Evolutionary conservation across 2,888 invertebrate species (phyloP).

Genomic region (Drosophila dives): DNA sequence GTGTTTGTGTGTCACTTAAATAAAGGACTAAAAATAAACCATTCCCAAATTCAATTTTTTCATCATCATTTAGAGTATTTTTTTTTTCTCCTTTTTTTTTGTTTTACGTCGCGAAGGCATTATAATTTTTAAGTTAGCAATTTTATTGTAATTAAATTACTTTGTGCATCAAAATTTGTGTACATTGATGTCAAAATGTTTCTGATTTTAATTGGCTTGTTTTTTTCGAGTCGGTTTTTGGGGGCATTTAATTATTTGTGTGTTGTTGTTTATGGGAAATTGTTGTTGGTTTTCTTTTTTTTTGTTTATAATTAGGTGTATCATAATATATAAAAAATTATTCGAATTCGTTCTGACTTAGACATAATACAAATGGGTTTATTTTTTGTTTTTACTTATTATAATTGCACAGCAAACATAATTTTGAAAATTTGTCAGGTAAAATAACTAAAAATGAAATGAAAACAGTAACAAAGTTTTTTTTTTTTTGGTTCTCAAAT

Average conservation of each 20-base stretch:
- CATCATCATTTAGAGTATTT: constrained; percentile 17
- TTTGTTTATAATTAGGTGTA: constrained; percentile 10
- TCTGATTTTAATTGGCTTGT: constrained; percentile 8
- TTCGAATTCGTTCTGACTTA: constrained; percentile 28
- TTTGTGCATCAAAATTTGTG: constrained; percentile 24
- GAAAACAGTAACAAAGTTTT: background rate
- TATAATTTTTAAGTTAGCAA: constrained; percentile 28
- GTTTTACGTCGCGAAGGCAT: constrained; percentile 5
- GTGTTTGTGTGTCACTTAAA: constrained; percentile 58
- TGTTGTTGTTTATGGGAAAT: constrained; percentile 1
- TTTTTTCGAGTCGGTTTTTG: background rate
- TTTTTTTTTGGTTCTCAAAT: background rate
- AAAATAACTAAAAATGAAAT: background rate
- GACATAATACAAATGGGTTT: constrained; percentile 17
- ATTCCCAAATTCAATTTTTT: constrained; percentile 54
- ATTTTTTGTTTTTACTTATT: background rate
- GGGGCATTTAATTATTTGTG: background rate
- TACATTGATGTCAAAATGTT: constrained; percentile 3
- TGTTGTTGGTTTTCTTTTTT: constrained; percentile 7
- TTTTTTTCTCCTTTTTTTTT: background rate
- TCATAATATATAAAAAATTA: constrained; percentile 16
- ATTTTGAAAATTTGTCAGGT: background rate
- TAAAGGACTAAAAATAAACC: constrained; percentile 67
- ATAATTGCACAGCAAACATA: constrained; percentile 28
- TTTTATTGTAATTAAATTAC: constrained; percentile 13